Evolutionary conservation across 2,888 invertebrate species (phyloP), one percentile per base, ranked within the genome.

Genomic region (Plemyria rubiginata): DNA sequence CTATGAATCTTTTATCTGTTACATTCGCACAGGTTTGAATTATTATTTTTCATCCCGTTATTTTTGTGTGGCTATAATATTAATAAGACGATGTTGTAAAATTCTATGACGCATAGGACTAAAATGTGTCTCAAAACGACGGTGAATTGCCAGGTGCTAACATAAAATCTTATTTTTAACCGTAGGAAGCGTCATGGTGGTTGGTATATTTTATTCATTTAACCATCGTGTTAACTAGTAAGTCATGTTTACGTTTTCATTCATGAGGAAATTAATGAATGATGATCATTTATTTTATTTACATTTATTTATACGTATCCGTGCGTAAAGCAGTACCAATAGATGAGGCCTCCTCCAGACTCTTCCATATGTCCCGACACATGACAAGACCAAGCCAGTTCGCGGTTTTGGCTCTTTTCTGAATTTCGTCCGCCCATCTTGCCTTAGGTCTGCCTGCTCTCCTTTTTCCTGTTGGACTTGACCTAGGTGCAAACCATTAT

Each of bases 31-130:
- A 45, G 15, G 29, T 28, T 48, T 51, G 29, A 60, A 32, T 36
- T 60, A 32, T 36, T 60, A 49, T 38, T 41, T 29, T 28, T 29
- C 51, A 43, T n/a, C 11, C n/a, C 29, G 15, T 49, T 54, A 48
- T 54, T 54, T 54, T 54, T 15, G 40, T 53, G 70, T 72, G 74
- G 71, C 72, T 69, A 72, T 72, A 73, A 75, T 68, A 71, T 72
- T 77, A 38, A 75, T 72, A n/a, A n/a, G n/a, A 77, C 52, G 72
- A 76, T 70, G 70, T 62, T 70, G 66, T 78, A 76, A 77, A 77
- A 75, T 54, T 40, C 45, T 68, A 63, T 77, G 74, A 75, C 77
- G 77, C 73, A 71, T 71, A 60, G 32, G 40, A 60, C 62, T 53
- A 54, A 62, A 60, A 74, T 66, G 67, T 73, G 73, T 73, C 71